These are phyloP conservation scores for Pseudococcus longispinus DNA, from an alignment of 2,888 invertebrate genomes.

Conservation along the genomic window DNA sequence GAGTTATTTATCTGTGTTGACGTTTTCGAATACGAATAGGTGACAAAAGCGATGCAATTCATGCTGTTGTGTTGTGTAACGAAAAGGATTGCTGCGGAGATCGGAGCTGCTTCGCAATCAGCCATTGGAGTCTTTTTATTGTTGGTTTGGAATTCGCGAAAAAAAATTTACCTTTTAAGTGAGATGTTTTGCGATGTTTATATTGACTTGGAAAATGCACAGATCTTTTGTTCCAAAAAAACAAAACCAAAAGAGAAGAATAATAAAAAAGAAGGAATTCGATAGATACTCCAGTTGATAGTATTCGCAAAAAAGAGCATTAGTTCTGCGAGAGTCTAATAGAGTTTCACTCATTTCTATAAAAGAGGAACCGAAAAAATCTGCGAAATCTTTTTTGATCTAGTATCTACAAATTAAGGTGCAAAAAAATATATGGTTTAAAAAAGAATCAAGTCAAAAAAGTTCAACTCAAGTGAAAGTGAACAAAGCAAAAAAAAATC, in stretches of 20 bases:
- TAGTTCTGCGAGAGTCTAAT: no score
- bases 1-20: background rate
- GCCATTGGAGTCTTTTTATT: background rate
- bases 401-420: no score
- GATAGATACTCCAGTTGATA: background rate
- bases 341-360: no score
- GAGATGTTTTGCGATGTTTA: background rate
- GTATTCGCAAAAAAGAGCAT: no score
- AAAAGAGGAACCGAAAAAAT: no score
- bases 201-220: background rate
- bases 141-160: background rate
- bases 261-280: background rate
- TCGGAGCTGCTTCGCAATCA: background rate
- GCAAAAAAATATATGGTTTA: no score
- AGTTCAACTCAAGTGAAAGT: no score
- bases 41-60: conserved; percentile 8
- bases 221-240: background rate
- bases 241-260: background rate
- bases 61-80: conserved; percentile 10
- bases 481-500: no score
- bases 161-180: background rate
- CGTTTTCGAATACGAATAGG: background rate
- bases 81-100: background rate
- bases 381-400: no score
- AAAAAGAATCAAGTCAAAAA: no score